Evolutionary conservation across 2,113 vertebrate species (phyloP), one percentile per base, ranked within the genome.

Genomic region (Tinamus guttatus): DNA sequence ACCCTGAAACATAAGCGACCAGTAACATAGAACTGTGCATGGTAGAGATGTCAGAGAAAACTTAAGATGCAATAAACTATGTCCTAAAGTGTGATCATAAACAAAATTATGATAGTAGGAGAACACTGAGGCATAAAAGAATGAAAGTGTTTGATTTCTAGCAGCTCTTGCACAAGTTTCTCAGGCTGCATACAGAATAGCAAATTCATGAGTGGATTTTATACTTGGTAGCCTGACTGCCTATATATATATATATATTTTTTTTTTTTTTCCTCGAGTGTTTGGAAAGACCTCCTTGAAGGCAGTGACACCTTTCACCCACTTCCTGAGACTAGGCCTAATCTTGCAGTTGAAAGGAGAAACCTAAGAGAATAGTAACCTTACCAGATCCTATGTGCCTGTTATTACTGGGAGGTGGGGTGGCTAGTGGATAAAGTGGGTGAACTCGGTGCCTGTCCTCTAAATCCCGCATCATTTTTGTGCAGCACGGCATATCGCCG

Each of bases 301-400:
- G 49, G 40, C 85, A 73, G 47, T 71, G 62, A 64, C 36, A n/a
- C 64, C 62, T 93, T 65, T 85, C 85, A 87, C 93, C 93, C 87
- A 73, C 87, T n/a, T 81, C 56, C 65, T 67, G 16, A 80, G 82
- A 56, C 87, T 95, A 11, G 67, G 52, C 30, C 79, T 76, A 41
- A 58, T 84, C 65, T 95, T 68, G 43, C 30, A 54, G 80, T 87
- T 80, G 68, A 95, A 90, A 92, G 78, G 32, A 69, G 84, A 90
- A 90, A 49, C 81, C 52, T 41, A 67, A 80, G 70, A 49, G 80
- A 80, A 60, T 58, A 58, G 54, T 11, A 58, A 18, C 54, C 16
- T 18, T 58, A 18, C 17, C 54, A 58, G 54, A 58, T 51, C 24
- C 77, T 32, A 5, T 36, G 84, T 51, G 40, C 64, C 36, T 3